Evolutionary conservation across 2,797 vertebrate species (phyloP), one percentile per base, ranked within the genome.

Genomic region (Sebastes matsubarae): DNA sequence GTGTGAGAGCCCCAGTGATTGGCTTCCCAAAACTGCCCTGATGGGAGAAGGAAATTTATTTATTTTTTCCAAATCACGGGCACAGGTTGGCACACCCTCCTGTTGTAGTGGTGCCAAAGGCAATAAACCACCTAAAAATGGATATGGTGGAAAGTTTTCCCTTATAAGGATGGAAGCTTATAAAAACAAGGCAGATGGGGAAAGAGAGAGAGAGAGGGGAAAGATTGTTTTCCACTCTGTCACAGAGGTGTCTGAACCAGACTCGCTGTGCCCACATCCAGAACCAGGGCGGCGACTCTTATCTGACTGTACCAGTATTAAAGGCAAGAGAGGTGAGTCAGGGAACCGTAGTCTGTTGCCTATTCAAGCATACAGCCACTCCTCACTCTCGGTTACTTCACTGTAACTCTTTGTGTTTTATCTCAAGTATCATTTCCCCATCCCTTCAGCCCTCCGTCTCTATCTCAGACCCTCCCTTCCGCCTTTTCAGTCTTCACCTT

Each of bases 51-150:
- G 84, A 87, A 81, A 65, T 77, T 59, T 88, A 61, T 77, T 46
- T 46, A 46, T 85, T 86, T 88, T 94, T 94, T 92, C 92, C 90
- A 92, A 91, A 85, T 90, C 89, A 87, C 88, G 77, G 91, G 92
- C 91, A 94, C 95, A 95, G 93, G 95, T 95, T 96, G 94, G 96
- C 94, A 94, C 89, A 74, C 90, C 90, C 92, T 95, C 81, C 64
- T 87, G 87, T 89, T 93, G 90, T 86, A 82, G 65, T 75, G 38
- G 72, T 89, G 95, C 96, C 95, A 96, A 96, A 86, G 77, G 87
- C 94, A 94, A 95, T 96, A 96, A 95, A 96, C 87, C 87, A 89
- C 93, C 94, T 95, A 96, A 96, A 96, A 96, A 96, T 96, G 95
- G 94, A 94, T 94, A 93, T 92, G 92, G 90, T 94, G 95, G 95